Evolutionary conservation across 1,140 invertebrate species (phyloP).

Genomic region (Conus betulinus): DNA sequence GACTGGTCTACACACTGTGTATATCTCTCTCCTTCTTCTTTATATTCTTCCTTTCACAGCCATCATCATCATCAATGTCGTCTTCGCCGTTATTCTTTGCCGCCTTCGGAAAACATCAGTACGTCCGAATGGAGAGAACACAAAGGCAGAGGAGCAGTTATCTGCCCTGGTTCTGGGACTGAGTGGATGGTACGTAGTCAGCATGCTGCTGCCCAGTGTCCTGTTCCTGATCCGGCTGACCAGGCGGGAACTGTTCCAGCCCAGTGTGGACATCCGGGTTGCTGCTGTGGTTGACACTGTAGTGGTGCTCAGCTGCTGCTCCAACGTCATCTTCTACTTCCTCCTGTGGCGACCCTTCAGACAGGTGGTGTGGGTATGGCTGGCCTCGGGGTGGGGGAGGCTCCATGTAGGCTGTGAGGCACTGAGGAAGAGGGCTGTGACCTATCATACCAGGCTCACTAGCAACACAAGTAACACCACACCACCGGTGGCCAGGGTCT

Average conservation of each 20-base stretch:
- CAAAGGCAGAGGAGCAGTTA: not conserved
- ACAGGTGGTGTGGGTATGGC: not conserved
- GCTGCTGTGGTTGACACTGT: slow-evolving; percentile 28
- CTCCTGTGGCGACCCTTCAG: slow-evolving; percentile 30
- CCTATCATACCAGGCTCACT: not conserved
- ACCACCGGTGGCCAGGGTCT: not conserved
- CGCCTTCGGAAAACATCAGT: slow-evolving; percentile 2
- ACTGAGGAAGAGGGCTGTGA: not conserved
- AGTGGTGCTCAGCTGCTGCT: slow-evolving; percentile 12
- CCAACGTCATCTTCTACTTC: slow-evolving; percentile 37
- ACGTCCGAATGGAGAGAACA: not conserved
- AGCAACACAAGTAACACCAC: not conserved
- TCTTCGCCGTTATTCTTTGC: slow-evolving; percentile 31
- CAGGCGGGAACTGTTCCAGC: slow-evolving; percentile 21
- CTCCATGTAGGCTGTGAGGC: not conserved
- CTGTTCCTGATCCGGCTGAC: slow-evolving; percentile 28
- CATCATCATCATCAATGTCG: slow-evolving; percentile 25
- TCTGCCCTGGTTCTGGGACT: slow-evolving; percentile 30
- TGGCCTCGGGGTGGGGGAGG: not conserved
- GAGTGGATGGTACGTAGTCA: slow-evolving; percentile 25
- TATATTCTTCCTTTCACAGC: slow-evolving; percentile 30
- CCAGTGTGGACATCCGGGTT: slow-evolving; percentile 19
- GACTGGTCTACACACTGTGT: slow-evolving; percentile 30
- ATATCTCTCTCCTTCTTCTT: slow-evolving; percentile 30
- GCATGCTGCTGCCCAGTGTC: slow-evolving; percentile 30